Base-by-base conservation (phyloP, 64 coral and sea anemone genomes). In the Stichodactyla mertensii region DNA sequence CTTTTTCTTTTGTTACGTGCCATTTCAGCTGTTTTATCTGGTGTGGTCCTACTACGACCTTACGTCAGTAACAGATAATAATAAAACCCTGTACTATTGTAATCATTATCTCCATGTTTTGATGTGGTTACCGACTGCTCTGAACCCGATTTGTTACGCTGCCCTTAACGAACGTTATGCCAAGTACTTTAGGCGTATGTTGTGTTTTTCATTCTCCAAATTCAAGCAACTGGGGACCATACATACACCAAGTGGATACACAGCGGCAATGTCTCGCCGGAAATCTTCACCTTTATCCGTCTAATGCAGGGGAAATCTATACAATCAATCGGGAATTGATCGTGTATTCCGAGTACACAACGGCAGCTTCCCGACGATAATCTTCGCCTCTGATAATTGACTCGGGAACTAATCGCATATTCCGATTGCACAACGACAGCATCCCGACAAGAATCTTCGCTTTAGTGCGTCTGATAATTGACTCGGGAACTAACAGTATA, bases 141-240 rank as follows among this genome's bases (percentile, higher is more conserved):
- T 96, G 8, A 96, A 96, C 51, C 94, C 94, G 6, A 70, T 96
- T 19, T 92, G 90, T 36, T 96, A 96, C 36, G 94, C 89, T 18
- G 91, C 91, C 9, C 61, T 96, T 53, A 96, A 96, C 64, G 88
- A 93, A 66, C 88, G 91, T 16, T 96, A 96, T 70, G 91, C 91
- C 3, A 89, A 87, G 54, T 84, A 88, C 0, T 96, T 96, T 23
- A 93, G 62, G 27, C 69, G 78, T 10, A 23, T 92, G 15, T 57
- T 88, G 1, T 62, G 91, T 22, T 84, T 59, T 11, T 88, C 91
- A 2, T 92, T 81, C 15, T 77, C 88, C 19, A 85, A 85, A 83
- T 62, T 54, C 78, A 92, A 64, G 28, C 54, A 45, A 20, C n/a
- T 81, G 4, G 78, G 78, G 1, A 81, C 78, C 6, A 52, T 54